Conservation (phyloP, 2,888 invertebrate species). For the Resseliella maxima region DNA sequence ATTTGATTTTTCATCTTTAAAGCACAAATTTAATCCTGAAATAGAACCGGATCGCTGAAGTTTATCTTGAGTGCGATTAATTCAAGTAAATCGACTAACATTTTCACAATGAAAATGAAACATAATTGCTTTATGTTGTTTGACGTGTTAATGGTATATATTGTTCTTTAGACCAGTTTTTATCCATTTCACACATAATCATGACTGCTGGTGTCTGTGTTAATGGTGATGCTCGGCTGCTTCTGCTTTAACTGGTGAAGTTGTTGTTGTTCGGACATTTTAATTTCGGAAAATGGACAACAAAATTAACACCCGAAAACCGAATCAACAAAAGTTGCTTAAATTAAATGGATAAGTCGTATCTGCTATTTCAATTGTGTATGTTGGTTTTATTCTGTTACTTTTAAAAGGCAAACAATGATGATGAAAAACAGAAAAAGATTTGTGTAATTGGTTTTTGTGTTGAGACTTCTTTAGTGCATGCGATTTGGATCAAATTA, state of each 20-base stretch:
- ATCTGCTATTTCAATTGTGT: neutral
- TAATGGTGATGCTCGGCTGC: neutral
- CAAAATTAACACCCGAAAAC: neutral
- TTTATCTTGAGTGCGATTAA: constrained; percentile 1
- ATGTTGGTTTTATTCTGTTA: neutral
- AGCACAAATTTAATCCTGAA: neutral
- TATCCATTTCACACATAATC: constrained; percentile 1
- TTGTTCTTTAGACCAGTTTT: neutral
- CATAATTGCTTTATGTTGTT: constrained; percentile 46
- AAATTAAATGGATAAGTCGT: neutral
- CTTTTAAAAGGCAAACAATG: neutral
- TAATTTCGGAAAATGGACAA: too few species aligned
- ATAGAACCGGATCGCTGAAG: neutral
- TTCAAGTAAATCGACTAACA: neutral
- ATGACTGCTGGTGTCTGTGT: too few species aligned
- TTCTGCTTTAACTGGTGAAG: too few species aligned
- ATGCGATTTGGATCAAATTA: constrained; percentile 2
- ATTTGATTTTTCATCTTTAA: constrained; percentile 29
- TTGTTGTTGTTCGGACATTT: too few species aligned
- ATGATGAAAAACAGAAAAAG: neutral
- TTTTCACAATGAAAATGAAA: neutral
- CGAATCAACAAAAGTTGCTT: neutral
- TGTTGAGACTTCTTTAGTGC: neutral
- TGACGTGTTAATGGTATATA: neutral
- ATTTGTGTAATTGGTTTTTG: neutral